Evolutionary conservation across 2,113 vertebrate genomes (phyloP), one percentile per base, ranked within the genome.

Genomic region (Beaufortia kweichowensis): DNA sequence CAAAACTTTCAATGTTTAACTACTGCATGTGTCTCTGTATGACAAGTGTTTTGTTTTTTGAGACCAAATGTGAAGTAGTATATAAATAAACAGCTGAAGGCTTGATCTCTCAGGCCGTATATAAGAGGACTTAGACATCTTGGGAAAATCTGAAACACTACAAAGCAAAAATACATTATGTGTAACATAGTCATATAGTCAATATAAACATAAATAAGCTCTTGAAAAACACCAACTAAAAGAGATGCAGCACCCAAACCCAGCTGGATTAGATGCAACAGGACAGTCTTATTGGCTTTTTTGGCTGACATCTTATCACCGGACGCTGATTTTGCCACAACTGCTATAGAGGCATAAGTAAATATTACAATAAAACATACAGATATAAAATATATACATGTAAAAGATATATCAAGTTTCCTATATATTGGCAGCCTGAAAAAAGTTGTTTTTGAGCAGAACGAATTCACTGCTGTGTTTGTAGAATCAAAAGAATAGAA

Each of bases 121-220:
- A 88, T 83, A 0, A 88, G 83, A 50, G 66, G 43, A 35, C 80
- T 84, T 56, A 89, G 79, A 79, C 82, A 85, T 70, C 78, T 83
- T 8, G 86, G 83, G 0, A 83, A 14, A 0, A 86, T 73, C 11
- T 83, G 8, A 0, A 87, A 4, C 6, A 15, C 48, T 4, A 87
- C 3, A 57, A 86, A 90, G 0, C 80, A n/a, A 21, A 85, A 11
- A 26, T 12, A 84, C 31, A 76, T 57, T 3, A 89, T 0, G 0
- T 75, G 60, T 0, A 83, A 2, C 2, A 86, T 0, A 0, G 76
- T 14, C 0, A 72, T 2, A 1, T 4, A 33, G 4, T 28, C 3
- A 1, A 75, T 1, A 5, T 14, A 33, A 6, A 65, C 26, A n/a
- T 31, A 53, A 41, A 73, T 35, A 0, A 2, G 8, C n/a, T 72